Evolutionary conservation across 2,888 invertebrate genomes (phyloP), one percentile per base, ranked within the genome.

Genomic region (Agrilus mali): DNA sequence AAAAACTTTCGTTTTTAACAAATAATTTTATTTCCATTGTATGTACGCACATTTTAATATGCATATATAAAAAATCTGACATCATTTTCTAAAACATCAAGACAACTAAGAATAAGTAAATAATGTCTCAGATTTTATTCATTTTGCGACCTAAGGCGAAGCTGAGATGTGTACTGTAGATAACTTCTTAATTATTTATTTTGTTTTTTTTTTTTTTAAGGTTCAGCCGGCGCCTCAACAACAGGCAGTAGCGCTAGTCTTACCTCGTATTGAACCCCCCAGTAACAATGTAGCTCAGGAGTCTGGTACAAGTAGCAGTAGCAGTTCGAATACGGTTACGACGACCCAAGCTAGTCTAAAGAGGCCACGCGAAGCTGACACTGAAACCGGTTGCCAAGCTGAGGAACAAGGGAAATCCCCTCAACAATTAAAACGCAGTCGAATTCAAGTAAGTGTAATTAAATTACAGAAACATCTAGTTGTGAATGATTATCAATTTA

Each of bases 191-290:
- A 35, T 10, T 3, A 13, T 16, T n/a, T 13, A 35, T 15, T 15
- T 34, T 35, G 14, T 31, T 12, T 17, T 32, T 20, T 12, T 17
- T 32, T 20, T 20, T 4, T 4, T 4, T 6, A 20, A 47, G 47
- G 36, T 44, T 7, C 57, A 56, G 42, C 50, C 56, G 43, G 57
- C 61, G n/a, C 65, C 62, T 13, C 72, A 72, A 49, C 72, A 71
- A 41, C 74, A 82, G 70, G 80, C 78, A 1, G 82, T 82, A 7
- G 83, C 82, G 0, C 65, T 82, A 48, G 82, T 82, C 15, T 70
- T 81, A 54, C 83, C 82, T 1, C 74, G 82, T 44, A 74, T 79
- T 43, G 82, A 82, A 53, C 80, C 78, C 54, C 78, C 79, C 2
- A 70, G 69, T 60, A 49, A 68, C 59, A 48, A 53, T 55, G 47